Percentiles rank a stretch among this genome's conserved stretches.
These are phyloP conservation scores for Yasuhikotakia modesta DNA, from an alignment of 2,797 vertebrate species.

Conservation along the genomic window DNA sequence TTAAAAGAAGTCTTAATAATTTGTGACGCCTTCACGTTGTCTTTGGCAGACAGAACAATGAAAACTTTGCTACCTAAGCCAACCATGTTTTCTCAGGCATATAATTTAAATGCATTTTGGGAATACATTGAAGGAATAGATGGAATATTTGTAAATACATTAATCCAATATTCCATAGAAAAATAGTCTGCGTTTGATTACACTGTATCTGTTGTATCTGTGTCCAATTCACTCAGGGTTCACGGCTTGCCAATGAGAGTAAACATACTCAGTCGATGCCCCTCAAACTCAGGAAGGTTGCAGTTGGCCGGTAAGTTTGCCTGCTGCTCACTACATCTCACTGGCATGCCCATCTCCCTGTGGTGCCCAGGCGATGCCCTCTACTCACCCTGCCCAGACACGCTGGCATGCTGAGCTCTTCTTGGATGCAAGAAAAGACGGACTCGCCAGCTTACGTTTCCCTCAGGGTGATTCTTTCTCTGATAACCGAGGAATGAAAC, in stretches of 20 bases:
- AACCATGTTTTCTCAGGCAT: neutral
- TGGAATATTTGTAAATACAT: neutral
- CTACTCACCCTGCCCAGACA: conserved; percentile 34
- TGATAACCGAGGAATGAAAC: conserved; percentile 31
- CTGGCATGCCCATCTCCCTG: conserved; percentile 42
- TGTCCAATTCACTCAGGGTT: neutral
- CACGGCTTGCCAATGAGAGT: conserved; percentile 16
- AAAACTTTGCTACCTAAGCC: neutral
- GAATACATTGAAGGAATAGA: neutral
- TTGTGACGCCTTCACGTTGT: neutral
- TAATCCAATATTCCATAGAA: neutral
- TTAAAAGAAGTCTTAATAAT: neutral
- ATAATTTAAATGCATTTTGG: neutral
- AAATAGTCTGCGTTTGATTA: conserved; percentile 10
- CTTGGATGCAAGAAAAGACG: conserved; percentile 30
- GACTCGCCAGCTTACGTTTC: conserved; percentile 35
- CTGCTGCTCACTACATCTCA: conserved; percentile 28
- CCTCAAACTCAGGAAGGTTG: conserved; percentile 36
- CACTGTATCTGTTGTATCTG: conserved; percentile 8
- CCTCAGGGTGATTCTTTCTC: conserved; percentile 29
- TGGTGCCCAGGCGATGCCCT: conserved; percentile 31
- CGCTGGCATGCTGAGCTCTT: conserved; percentile 35
- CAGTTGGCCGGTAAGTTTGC: conserved; percentile 28
- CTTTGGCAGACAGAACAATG: neutral
- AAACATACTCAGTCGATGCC: conserved; percentile 16